Evolutionary conservation across 2,113 vertebrate genomes (phyloP).

Genomic region (Peucedramus taeniatus): DNA sequence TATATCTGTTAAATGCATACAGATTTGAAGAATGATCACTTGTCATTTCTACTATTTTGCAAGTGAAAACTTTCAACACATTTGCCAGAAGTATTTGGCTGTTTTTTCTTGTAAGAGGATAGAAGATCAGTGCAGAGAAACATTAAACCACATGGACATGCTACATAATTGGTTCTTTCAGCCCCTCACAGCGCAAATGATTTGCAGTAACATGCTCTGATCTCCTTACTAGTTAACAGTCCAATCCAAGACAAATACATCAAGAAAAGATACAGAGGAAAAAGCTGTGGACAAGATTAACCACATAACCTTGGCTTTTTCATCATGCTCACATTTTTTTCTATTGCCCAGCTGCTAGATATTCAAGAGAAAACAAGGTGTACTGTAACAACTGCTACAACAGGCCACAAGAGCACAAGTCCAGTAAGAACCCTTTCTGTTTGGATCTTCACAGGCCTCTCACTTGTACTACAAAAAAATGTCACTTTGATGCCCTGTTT

Average conservation of each 20-base stretch:
- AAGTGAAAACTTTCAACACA: neutral
- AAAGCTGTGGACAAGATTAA: slow-evolving; percentile 51
- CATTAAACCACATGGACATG: neutral
- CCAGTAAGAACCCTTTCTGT: slow-evolving; percentile 66
- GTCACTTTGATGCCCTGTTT: slow-evolving; percentile 76
- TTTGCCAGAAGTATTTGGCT: neutral
- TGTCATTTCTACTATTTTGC: neutral
- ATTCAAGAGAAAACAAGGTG: slow-evolving; percentile 54
- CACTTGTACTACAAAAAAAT: slow-evolving; percentile 66
- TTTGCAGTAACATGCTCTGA: neutral
- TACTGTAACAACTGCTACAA: slow-evolving; percentile 50
- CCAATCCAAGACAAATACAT: neutral
- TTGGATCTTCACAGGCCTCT: slow-evolving; percentile 66
- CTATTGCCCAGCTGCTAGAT: slow-evolving; percentile 49
- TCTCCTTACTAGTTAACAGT: slow-evolving; percentile 36
- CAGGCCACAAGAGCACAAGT: slow-evolving; percentile 50
- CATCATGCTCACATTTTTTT: slow-evolving; percentile 21
- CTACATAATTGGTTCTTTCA: slow-evolving; percentile 30
- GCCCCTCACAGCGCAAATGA: neutral
- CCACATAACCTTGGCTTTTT: neutral
- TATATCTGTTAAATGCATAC: neutral
- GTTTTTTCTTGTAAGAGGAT: neutral
- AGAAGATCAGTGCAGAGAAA: slow-evolving; percentile 1
- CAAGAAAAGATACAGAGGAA: neutral
- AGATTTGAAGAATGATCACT: neutral